Conservation (phyloP, 2,888 invertebrate genomes). For the Tenthredo mesomela region DNA sequence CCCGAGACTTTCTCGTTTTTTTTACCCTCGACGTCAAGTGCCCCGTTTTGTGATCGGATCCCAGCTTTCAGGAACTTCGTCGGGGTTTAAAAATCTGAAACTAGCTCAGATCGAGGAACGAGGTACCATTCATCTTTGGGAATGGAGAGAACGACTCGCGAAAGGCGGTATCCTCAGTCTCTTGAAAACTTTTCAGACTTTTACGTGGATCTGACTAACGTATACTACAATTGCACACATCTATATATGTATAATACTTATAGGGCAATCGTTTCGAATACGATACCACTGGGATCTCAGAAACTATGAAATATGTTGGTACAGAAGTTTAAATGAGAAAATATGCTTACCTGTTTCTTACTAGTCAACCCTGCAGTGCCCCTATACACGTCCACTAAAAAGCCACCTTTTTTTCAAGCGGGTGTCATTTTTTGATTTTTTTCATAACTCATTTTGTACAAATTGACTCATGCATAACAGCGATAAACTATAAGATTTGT, state of each 20-base stretch:
- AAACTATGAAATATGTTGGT: slow-evolving; percentile 11
- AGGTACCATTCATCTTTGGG: not conserved
- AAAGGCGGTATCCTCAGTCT: slow-evolving; percentile 6
- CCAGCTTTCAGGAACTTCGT: not conserved
- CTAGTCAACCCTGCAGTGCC: not conserved
- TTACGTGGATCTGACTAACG: not conserved
- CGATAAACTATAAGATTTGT: not conserved
- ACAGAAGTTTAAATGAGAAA: slow-evolving; percentile 13
- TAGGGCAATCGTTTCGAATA: not conserved
- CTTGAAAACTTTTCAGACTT: slow-evolving; percentile 16
- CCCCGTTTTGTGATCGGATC: not conserved
- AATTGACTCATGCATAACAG: not conserved
- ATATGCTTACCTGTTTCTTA: slow-evolving; percentile 1
- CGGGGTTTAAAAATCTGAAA: not conserved
- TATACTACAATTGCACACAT: not conserved
- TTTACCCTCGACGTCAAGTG: not conserved
- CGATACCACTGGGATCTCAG: slow-evolving; percentile 15
- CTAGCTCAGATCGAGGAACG: not conserved
- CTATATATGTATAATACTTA: not conserved
- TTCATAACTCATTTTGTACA: not conserved
- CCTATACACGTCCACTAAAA: not conserved
- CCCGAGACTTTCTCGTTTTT: not conserved
- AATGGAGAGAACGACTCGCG: slow-evolving; percentile 15
- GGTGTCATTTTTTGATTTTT: not conserved
- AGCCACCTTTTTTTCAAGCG: not conserved